Base-by-base conservation (phyloP, 2,113 vertebrate species). In the Cyprichromis sp. region DNA sequence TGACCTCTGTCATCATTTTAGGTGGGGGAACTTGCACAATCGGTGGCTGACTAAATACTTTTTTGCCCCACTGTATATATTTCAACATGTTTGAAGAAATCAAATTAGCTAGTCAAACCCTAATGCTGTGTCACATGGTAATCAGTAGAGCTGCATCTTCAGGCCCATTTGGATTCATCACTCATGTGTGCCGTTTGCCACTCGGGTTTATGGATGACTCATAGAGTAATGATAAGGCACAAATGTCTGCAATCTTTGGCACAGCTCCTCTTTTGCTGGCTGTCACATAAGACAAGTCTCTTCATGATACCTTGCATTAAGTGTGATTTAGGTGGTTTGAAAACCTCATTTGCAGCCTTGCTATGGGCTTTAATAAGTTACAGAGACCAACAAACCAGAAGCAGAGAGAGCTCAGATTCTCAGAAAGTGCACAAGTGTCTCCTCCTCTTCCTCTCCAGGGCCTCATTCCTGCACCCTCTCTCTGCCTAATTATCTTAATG, bases 401-500 rank as follows among this genome's bases (percentile, higher is more conserved):
- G 66, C 78, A 81, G 24, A 12, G 73, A 82, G 83, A 29, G n/a
- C 53, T 53, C 31, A 55, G 45, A 87, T 59, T 79, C 63, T 53
- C 54, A 86, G 52, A 83, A 86, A 88, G 73, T 80, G 47, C 81
- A 42, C 14, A 76, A 63, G 61, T n/a, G 36, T 83, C 45, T 73
- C 59, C 59, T 89, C 47, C 78, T 88, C 54, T 80, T 88, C 66
- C 81, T 83, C 89, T 84, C 85, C 26, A 36, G 84, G 34, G 89
- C 68, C 88, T 91, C 86, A 68, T 93, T 93, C 78, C 82, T 61
- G 78, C 81, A 88, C 80, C 86, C 81, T 93, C 84, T 91, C 90
- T 76, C 87, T 89, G 88, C 89, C 92, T 95, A 95, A 95, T 96
- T 95, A 93, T 93, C 89, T 90, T 93, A 94, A 95, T 93, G 90